Conservation (phyloP, 2,797 vertebrate species). For the Anabas testudineus region DNA sequence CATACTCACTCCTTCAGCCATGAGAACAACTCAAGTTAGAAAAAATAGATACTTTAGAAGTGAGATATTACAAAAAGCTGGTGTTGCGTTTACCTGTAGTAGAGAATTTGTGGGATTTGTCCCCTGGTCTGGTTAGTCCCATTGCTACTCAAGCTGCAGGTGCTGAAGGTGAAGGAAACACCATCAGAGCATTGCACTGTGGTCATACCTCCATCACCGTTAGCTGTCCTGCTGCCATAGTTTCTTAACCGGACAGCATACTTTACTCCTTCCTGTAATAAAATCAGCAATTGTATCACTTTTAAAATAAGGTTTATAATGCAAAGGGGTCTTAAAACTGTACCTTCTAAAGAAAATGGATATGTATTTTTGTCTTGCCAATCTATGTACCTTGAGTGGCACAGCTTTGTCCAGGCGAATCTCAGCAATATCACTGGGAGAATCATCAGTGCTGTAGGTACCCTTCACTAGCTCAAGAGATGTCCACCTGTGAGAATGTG, state of each 20-base stretch:
- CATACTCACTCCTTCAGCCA: conserved; percentile 93
- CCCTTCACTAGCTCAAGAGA: conserved; percentile 98
- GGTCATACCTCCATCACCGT: conserved; percentile 99
- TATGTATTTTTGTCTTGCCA: not conserved
- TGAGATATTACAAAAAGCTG: not conserved
- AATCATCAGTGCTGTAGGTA: conserved; percentile 98
- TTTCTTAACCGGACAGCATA: conserved; percentile 96
- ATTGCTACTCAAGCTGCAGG: conserved; percentile 98
- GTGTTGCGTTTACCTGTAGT: conserved; percentile 90
- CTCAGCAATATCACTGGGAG: conserved; percentile 97
- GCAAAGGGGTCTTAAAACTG: not conserved
- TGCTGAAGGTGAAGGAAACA: conserved; percentile 97
- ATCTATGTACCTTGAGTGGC: conserved; percentile 91
- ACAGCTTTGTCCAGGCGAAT: conserved; percentile 98
- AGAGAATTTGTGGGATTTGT: conserved; percentile 98
- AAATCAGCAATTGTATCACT: not conserved
- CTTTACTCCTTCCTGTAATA: conserved; percentile 93
- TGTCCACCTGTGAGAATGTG: conserved; percentile 98
- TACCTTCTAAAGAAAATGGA: not conserved
- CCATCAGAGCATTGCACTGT: conserved; percentile 98
- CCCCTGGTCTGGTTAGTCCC: conserved; percentile 98
- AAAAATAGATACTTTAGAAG: not conserved
- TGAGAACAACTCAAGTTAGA: conserved; percentile 14
- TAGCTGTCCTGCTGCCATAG: conserved; percentile 98
- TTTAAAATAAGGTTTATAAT: not conserved